Conservation (phyloP, 2,888 invertebrate genomes). For the Polia nebulosa region DNA sequence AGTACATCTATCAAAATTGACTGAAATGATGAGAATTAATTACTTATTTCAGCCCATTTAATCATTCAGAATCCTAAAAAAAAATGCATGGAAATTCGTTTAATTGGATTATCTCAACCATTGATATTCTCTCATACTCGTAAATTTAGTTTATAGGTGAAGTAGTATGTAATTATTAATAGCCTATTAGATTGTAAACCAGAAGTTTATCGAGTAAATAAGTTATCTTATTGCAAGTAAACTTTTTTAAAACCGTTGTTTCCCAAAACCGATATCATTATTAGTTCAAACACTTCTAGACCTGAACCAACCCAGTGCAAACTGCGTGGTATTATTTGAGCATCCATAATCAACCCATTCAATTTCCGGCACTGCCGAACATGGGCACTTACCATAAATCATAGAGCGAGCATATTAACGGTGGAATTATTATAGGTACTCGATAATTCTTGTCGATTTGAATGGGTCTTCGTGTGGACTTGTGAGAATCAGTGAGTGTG, state of each 20-base stretch:
- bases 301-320: slow-evolving; percentile 24
- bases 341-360: slow-evolving; percentile 58
- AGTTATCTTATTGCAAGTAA: neutral
- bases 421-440: slow-evolving; percentile 54
- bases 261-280: neutral
- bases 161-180: no score
- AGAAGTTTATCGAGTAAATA: no score
- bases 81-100: no score
- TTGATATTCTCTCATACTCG: no score
- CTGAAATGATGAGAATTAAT: no score
- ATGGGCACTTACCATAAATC: slow-evolving; percentile 65
- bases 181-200: no score
- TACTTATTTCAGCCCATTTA: no score
- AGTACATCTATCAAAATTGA: no score
- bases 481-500: slow-evolving; percentile 7
- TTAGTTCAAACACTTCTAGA: slow-evolving; percentile 10
- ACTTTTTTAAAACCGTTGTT: neutral
- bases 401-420: slow-evolving; percentile 60
- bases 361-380: slow-evolving; percentile 64
- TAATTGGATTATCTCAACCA: no score
- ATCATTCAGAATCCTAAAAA: no score
- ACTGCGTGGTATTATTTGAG: slow-evolving; percentile 52
- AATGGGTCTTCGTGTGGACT: slow-evolving; percentile 39
- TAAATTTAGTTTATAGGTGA: no score
- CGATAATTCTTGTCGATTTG: slow-evolving; percentile 51